These are phyloP conservation scores for Ptiloglossa arizonensis DNA, from an alignment of 1,140 invertebrate species.

Conservation along the genomic window DNA sequence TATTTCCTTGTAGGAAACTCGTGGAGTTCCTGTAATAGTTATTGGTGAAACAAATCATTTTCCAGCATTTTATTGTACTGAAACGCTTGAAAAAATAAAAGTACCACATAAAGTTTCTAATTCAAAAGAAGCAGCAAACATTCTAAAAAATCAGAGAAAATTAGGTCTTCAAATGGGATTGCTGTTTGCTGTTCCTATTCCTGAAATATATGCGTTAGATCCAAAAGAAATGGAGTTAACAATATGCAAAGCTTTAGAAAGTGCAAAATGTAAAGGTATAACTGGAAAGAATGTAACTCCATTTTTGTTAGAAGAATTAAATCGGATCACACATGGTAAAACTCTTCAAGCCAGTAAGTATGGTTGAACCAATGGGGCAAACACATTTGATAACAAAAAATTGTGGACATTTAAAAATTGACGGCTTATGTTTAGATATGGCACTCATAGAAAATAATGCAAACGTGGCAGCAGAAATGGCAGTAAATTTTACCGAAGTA, in stretches of 20 bases:
- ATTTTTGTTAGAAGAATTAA: slow-evolving; percentile 91
- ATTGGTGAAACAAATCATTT: slow-evolving; percentile 86
- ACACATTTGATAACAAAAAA: neutral
- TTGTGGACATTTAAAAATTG: neutral
- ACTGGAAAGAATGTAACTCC: slow-evolving; percentile 95
- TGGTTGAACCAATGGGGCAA: neutral
- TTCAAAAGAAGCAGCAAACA: slow-evolving; percentile 86
- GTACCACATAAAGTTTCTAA: slow-evolving; percentile 87
- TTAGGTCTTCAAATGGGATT: slow-evolving; percentile 90
- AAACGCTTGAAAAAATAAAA: slow-evolving; percentile 84
- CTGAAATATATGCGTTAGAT: slow-evolving; percentile 86
- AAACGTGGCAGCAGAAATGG: slow-evolving; percentile 91
- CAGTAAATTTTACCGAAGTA: slow-evolving; percentile 83
- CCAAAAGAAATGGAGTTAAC: slow-evolving; percentile 85
- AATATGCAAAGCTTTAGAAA: slow-evolving; percentile 88
- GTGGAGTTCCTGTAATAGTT: slow-evolving; percentile 94
- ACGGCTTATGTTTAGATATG: slow-evolving; percentile 92
- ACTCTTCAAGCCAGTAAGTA: slow-evolving; percentile 91
- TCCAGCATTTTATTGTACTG: slow-evolving; percentile 94
- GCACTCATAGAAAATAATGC: slow-evolving; percentile 97
- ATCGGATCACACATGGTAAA: slow-evolving; percentile 88
- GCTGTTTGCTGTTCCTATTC: slow-evolving; percentile 95
- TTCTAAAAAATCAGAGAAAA: slow-evolving; percentile 84
- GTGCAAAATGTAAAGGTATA: slow-evolving; percentile 85
- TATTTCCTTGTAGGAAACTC: slow-evolving; percentile 88